Evolutionary conservation across 2,113 vertebrate genomes (phyloP), one percentile per base, ranked within the genome.

Genomic region (Otus sunia): DNA sequence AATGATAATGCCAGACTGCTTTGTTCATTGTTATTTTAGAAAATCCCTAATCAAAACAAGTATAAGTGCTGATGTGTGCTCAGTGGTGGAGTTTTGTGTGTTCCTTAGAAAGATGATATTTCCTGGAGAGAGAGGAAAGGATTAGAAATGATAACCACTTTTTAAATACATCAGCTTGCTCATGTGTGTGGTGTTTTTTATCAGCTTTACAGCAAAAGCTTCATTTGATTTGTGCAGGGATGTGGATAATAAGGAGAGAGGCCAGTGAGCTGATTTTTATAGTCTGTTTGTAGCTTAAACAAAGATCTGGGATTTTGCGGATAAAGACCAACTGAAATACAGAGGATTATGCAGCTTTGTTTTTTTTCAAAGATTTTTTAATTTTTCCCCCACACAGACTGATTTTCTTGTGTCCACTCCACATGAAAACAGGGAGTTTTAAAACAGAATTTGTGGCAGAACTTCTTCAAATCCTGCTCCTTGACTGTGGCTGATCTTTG

Each of bases 221-320:
- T 97, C 97, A 97, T 98, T 98, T 98, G 97, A 96, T 98, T 98
- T 98, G 98, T 97, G 94, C 96, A 97, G 92, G 97, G 97, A 97
- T 96, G 95, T 97, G 95, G 96, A 97, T 98, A 98, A 98, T 97
- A 98, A 95, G 94, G 94, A 96, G 95, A 97, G 95, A 96, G 97
- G 95, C 96, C 97, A 97, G 95, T 34, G 80, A 97, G 95, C 96
- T 97, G 97, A 96, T 98, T 97, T 98, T 97, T 98, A 94, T 97
- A 97, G 97, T 96, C 96, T 75, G 80, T 97, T 98, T 97, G 97
- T 97, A 97, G 97, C 95, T 98, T 98, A 98, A 98, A 98, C 98
- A 98, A 98, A 97, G 97, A 98, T 98, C 97, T 92, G 95, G 98
- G 97, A 98, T 98, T 98, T 97, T 97, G 92, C 53, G 96, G 98